phyloP scores from a whole-genome alignment of 2,888 invertebrate species.

The Campoplex nolae region DNA sequence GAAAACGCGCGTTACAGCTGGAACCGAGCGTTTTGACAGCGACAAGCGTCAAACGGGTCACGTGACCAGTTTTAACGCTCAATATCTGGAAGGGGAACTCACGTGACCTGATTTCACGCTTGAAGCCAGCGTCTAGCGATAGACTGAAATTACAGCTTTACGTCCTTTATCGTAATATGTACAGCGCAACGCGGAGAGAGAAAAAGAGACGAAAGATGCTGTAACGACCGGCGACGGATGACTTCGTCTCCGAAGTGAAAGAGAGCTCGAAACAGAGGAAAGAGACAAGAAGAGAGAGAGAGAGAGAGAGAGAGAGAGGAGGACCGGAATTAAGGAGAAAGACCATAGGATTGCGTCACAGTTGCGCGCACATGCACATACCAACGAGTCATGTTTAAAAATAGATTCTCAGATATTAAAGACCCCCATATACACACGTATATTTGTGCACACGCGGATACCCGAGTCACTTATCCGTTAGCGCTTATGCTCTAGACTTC shows the following conservation, averaged over 20 bases:
- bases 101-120: too few relatives aligned
- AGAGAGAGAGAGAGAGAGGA: slow-evolving; percentile 61
- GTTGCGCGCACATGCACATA: slow-evolving; percentile 76
- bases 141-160: too few relatives aligned
- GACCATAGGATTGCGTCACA: slow-evolving; percentile 82
- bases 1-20: too few relatives aligned
- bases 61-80: too few relatives aligned
- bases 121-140: too few relatives aligned
- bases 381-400: slow-evolving; percentile 83
- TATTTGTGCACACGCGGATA: slow-evolving; percentile 26
- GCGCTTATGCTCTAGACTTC: slow-evolving; percentile 53
- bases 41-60: too few relatives aligned
- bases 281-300: slow-evolving; percentile 50
- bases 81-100: too few relatives aligned
- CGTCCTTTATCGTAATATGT: slow-evolving; percentile 11
- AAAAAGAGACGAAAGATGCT: slow-evolving; percentile 41
- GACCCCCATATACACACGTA: slow-evolving; percentile 71
- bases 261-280: slow-evolving; percentile 26
- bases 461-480: slow-evolving; percentile 59
- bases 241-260: slow-evolving; percentile 51
- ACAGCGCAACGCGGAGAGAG: background rate
- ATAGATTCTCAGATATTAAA: slow-evolving; percentile 82
- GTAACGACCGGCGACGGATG: slow-evolving; percentile 25
- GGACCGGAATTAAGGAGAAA: slow-evolving; percentile 75
- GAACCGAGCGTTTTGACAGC: too few relatives aligned